Percentiles rank a stretch among this genome's conserved stretches.
Evolutionary conservation across 2,113 vertebrate genomes (phyloP).

Genomic region (Equus przewalskii): DNA sequence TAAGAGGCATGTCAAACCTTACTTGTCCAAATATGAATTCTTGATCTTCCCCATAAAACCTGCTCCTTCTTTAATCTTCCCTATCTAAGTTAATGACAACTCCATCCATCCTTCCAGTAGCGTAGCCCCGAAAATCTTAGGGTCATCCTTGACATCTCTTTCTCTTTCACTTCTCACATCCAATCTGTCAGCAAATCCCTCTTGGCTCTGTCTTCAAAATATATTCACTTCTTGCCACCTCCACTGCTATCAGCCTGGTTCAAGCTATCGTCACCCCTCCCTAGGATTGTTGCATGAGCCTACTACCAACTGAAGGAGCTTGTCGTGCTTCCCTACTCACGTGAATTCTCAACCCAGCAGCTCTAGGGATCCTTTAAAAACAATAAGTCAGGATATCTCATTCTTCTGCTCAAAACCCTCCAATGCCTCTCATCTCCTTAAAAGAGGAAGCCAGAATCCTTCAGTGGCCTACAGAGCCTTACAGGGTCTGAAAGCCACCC

Average conservation of each 20-base stretch:
- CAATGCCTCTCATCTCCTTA: not conserved
- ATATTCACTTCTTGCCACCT: not conserved
- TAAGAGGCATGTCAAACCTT: not conserved
- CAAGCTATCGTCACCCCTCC: not conserved
- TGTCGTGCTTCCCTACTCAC: not conserved
- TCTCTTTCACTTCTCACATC: slow-evolving; percentile 12
- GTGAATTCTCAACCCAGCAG: not conserved
- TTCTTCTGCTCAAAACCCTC: not conserved
- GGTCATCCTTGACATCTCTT: not conserved
- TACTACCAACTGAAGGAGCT: not conserved
- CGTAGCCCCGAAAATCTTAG: not conserved
- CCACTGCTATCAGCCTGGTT: not conserved
- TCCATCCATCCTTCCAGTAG: not conserved
- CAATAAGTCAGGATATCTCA: not conserved
- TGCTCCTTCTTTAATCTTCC: not conserved
- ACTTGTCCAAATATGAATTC: not conserved
- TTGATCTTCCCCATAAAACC: not conserved
- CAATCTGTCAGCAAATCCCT: slow-evolving; percentile 6
- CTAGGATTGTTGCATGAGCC: not conserved
- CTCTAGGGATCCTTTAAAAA: not conserved
- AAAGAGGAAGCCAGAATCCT: not conserved
- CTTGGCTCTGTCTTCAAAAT: not conserved
- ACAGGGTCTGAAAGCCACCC: fast-evolving
- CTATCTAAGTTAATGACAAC: slow-evolving; percentile 37
- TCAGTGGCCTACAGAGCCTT: not conserved